Conservation (phyloP, 2,888 invertebrate genomes). For the Elysia crispata region DNA sequence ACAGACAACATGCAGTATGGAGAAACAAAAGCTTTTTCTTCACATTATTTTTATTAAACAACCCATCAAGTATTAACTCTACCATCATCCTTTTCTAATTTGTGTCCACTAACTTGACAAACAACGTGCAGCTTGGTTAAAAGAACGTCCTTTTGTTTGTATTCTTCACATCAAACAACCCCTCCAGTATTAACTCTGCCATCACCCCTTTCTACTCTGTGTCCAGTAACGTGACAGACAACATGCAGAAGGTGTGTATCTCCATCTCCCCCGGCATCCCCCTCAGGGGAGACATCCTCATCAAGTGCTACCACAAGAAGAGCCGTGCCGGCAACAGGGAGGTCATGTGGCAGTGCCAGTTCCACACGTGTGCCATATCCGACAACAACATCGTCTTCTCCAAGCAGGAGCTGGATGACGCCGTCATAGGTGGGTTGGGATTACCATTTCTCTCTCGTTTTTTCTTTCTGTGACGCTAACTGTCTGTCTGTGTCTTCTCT, state of each 20-base stretch:
- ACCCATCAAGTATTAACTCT: constrained; percentile 85
- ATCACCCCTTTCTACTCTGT: neutral
- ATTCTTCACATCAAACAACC: constrained; percentile 85
- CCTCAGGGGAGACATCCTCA: constrained; percentile 91
- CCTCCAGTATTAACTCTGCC: constrained; percentile 86
- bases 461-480: neutral
- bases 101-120: constrained; percentile 81
- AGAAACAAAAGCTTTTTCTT: too few species aligned
- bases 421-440: constrained; percentile 84
- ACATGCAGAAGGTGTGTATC: constrained; percentile 84
- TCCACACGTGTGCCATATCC: constrained; percentile 94
- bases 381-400: constrained; percentile 90
- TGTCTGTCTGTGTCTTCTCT: neutral
- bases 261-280: constrained; percentile 85
- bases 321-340: constrained; percentile 78
- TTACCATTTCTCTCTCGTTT: neutral
- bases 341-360: constrained; percentile 91
- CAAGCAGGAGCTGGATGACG: constrained; percentile 91
- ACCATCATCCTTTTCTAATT: constrained; percentile 71
- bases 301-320: constrained; percentile 91
- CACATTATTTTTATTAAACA: constrained; percentile 85
- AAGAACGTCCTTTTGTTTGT: too few species aligned
- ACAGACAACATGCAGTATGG: constrained; percentile 83
- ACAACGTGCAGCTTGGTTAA: constrained; percentile 82
- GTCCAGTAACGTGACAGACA: constrained; percentile 82